Base-by-base conservation (phyloP, 2,113 vertebrate genomes). In the Corythaixoides concolor region DNA sequence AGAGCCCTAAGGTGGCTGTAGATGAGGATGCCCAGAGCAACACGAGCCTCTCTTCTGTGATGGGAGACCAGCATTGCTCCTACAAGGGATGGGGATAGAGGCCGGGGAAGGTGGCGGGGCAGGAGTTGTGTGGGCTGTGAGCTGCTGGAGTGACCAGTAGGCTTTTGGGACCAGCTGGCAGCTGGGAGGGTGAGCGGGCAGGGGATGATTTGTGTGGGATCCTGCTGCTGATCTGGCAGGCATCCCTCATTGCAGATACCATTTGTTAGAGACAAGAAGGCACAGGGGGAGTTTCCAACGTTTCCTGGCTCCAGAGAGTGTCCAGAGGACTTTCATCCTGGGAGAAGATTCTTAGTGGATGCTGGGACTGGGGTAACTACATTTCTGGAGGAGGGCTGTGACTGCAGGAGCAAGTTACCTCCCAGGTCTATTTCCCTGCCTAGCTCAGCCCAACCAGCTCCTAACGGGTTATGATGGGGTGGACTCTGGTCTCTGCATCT, bases 1-100 rank as follows among this genome's bases (percentile, higher is more conserved):
- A 59, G 49, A 66, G 4, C 15, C 15, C 35, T 4, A 1, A 21
- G 2, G 22, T 19, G 26, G 13, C 4, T 0, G 7, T 30, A 62
- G 8, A 1, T 21, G 12, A 75, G 60, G 8, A 37, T 72, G 35
- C 8, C 6, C 23, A 39, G 14, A 5, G 8, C 7, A 3, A 39
- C 11, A 60, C 33, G 53, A 83, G 6, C 6, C 27, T 79, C 27
- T 69, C 19, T 2, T 4, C 2, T 7, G 32, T 66, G 30, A 16
- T 9, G 67, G 41, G 8, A 88, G 22, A 28, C 4, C 3, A 8
- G 1, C 4, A 49, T 56, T 83, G 5, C 12, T 80, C 45, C 47
- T 49, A 9, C 12, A 74, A 49, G 30, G 27, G 12, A 18, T 33
- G 3, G 4, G 19, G 5, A 23, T n/a, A 59, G 22, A 59, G 12